A percentile compares a stretch with the other conserved stretches of the same genome.
These are phyloP conservation scores for Maniola hyperantus DNA, from an alignment of 2,888 invertebrate species.

Conservation along the genomic window DNA sequence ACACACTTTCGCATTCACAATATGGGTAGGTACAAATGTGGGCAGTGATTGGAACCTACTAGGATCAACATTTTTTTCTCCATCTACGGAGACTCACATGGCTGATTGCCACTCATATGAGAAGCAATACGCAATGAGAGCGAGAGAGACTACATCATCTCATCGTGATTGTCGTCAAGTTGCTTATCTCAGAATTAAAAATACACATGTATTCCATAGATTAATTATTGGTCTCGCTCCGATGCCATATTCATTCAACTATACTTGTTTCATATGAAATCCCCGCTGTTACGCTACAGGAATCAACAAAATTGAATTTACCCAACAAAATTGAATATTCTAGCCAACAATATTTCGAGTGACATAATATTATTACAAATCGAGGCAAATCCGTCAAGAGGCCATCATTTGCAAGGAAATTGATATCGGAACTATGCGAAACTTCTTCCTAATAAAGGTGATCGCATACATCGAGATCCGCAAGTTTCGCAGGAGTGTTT, in stretches of 20 bases:
- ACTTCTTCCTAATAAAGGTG: conserved; percentile 23
- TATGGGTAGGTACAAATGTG: too few relatives aligned
- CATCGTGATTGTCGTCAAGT: too few relatives aligned
- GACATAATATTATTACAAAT: conserved; percentile 13
- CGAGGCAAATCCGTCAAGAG: conserved; percentile 15
- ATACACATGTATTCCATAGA: too few relatives aligned
- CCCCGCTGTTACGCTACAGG: conserved; percentile 2
- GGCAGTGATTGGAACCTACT: too few relatives aligned
- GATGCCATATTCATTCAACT: neutral
- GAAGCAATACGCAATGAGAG: too few relatives aligned
- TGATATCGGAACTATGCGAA: conserved; percentile 15
- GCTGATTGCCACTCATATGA: too few relatives aligned
- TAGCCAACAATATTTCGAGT: conserved; percentile 5
- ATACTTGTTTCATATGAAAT: neutral
- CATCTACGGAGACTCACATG: too few relatives aligned
- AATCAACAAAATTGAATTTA: neutral
- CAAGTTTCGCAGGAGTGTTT: neutral
- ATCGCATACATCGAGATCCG: neutral
- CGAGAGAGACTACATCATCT: too few relatives aligned
- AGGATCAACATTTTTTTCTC: too few relatives aligned
- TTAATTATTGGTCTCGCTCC: too few relatives aligned
- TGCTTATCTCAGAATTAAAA: too few relatives aligned
- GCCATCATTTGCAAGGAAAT: conserved; percentile 13
- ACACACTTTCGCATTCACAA: too few relatives aligned
- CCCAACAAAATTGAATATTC: neutral